phyloP scores from a whole-genome alignment of 2,113 vertebrate species.

The Pao palembangensis region DNA sequence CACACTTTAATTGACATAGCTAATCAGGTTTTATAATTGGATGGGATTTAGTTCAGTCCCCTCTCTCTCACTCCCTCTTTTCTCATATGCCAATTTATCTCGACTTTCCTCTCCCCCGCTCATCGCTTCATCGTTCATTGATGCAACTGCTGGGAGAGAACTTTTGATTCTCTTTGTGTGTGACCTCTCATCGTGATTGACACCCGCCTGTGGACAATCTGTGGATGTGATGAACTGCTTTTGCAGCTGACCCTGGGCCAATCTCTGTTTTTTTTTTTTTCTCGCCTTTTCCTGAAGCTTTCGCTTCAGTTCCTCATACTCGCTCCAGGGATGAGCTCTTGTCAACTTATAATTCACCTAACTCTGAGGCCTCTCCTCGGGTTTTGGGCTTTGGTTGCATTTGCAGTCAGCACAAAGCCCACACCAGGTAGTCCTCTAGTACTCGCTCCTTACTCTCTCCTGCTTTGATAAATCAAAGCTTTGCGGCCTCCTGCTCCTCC shows the following conservation, averaged over 20 bases:
- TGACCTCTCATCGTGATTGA: conserved; percentile 60
- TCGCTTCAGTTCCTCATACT: conserved; percentile 37
- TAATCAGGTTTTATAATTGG: conserved; percentile 86
- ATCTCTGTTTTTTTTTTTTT: conserved; percentile 38
- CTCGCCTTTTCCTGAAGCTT: conserved; percentile 23
- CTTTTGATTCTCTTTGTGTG: conserved; percentile 57
- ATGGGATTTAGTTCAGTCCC: conserved; percentile 70
- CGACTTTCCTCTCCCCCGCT: conserved; percentile 15
- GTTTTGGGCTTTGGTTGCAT: conserved; percentile 39
- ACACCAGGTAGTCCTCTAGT: conserved; percentile 41
- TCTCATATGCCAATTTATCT: conserved; percentile 25
- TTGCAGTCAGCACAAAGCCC: conserved; percentile 58
- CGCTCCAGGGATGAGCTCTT: conserved; percentile 40
- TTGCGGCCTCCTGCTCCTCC: conserved; percentile 52
- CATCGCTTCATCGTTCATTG: conserved; percentile 38
- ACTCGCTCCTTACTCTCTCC: conserved; percentile 38
- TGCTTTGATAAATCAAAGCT: conserved; percentile 69
- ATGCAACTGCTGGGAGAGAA: conserved; percentile 53
- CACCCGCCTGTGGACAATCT: conserved; percentile 53
- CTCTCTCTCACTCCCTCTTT: conserved; percentile 13
- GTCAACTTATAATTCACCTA: conserved; percentile 52
- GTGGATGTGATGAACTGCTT: conserved; percentile 51
- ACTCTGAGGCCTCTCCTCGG: conserved; percentile 39
- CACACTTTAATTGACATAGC: conserved; percentile 82
- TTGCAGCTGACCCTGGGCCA: conserved; percentile 50